Evolutionary conservation across 2,888 invertebrate genomes (phyloP).

Genomic region (Trypoxylon attenuatum): DNA sequence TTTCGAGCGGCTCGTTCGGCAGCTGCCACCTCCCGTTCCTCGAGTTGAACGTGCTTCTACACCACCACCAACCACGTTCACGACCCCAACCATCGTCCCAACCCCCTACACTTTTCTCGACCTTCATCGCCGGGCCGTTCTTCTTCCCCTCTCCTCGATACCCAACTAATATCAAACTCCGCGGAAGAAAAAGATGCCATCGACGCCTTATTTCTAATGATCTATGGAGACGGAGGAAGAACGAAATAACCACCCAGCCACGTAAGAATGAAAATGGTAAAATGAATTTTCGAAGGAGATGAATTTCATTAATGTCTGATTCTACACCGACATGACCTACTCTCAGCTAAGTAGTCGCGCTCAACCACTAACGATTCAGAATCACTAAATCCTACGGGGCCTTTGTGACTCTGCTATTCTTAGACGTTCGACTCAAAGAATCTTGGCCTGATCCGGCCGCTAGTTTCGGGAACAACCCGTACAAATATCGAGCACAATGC

Average conservation of each 20-base stretch:
- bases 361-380: too few species aligned
- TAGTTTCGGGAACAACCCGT: not conserved
- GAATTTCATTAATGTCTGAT: not conserved
- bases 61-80: conserved; percentile 6
- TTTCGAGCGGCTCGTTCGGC: conserved; percentile 40
- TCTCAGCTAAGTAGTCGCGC: too few species aligned
- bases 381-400: too few species aligned
- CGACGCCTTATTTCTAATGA: conserved; percentile 17
- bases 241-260: not conserved
- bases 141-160: not conserved
- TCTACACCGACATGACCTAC: not conserved
- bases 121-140: conserved; percentile 47
- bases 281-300: too few species aligned
- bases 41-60: conserved; percentile 13
- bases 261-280: not conserved
- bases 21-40: conserved; percentile 38
- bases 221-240: conserved; percentile 24
- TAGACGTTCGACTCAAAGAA: too few species aligned
- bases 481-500: conserved; percentile 11
- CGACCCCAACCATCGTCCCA: not conserved
- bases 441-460: not conserved
- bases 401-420: too few species aligned
- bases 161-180: conserved; percentile 70
- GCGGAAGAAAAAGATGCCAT: conserved; percentile 56
- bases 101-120: conserved; percentile 6